These are phyloP conservation scores for Caerostris extrusa DNA, from an alignment of 1,140 invertebrate species.

Conservation along the genomic window DNA sequence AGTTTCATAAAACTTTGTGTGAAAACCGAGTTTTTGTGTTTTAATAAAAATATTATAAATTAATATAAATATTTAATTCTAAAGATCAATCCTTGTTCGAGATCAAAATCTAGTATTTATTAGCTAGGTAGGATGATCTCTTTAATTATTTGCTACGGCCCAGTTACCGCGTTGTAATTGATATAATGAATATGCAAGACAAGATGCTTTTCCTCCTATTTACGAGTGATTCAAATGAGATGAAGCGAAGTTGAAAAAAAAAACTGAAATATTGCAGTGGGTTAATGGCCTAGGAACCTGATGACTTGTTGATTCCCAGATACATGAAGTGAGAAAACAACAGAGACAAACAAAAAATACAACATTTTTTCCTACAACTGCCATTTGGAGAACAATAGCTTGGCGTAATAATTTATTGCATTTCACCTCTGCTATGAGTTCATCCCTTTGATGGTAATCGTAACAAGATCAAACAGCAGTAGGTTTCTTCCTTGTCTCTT, in stretches of 20 bases:
- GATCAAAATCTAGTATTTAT: too few species aligned
- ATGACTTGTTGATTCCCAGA: slow-evolving; percentile 49
- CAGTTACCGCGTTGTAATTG: background rate
- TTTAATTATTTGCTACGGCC: background rate
- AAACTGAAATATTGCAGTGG: slow-evolving; percentile 17
- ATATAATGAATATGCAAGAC: background rate
- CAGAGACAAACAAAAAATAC: background rate
- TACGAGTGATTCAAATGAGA: background rate
- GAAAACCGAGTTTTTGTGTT: too few species aligned
- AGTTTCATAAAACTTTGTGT: too few species aligned
- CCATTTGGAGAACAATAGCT: slow-evolving; percentile 49
- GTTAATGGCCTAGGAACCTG: slow-evolving; percentile 61
- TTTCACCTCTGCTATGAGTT: slow-evolving; percentile 30
- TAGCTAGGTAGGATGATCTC: too few species aligned
- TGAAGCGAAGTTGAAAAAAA: background rate
- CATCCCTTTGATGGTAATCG: background rate
- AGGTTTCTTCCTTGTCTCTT: slow-evolving; percentile 50
- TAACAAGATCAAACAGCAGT: slow-evolving; percentile 7
- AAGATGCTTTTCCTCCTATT: background rate
- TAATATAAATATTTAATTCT: too few species aligned
- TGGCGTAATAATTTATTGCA: background rate
- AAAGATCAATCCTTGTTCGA: too few species aligned
- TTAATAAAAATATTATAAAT: too few species aligned
- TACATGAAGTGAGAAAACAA: background rate
- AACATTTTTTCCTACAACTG: background rate